These are phyloP conservation scores for Drosophila mojavensis DNA, from an alignment of 1,140 invertebrate species.

Conservation along the genomic window DNA sequence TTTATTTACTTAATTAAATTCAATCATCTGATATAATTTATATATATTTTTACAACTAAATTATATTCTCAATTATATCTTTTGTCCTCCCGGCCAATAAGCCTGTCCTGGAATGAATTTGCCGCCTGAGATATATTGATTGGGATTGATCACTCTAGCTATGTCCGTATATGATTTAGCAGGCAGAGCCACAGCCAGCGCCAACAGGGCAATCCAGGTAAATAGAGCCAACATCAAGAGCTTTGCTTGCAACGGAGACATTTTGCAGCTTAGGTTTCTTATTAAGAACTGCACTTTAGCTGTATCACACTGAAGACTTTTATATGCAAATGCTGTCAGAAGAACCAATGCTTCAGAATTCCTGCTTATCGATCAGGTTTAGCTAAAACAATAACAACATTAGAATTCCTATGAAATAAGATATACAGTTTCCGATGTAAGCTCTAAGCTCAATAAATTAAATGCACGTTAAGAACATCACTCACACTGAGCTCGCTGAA, in stretches of 20 bases:
- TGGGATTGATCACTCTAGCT: conserved; percentile 69
- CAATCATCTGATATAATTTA: no score
- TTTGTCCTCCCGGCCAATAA: no score
- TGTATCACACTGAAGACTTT: conserved; percentile 24
- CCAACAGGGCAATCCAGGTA: conserved; percentile 35
- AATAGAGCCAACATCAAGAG: conserved; percentile 32
- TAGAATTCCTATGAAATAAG: not conserved
- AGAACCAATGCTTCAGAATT: conserved; percentile 11
- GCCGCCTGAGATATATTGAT: conserved; percentile 60
- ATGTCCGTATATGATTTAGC: conserved; percentile 55
- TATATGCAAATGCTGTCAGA: conserved; percentile 22
- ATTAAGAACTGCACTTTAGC: conserved; percentile 48
- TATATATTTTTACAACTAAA: no score
- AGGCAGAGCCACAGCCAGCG: conserved; percentile 9
- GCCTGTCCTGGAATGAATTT: not conserved
- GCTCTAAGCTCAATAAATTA: not conserved
- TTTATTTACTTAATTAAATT: no score
- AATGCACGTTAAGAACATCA: not conserved
- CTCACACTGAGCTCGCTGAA: no score
- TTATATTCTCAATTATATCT: no score
- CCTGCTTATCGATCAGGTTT: conserved; percentile 68
- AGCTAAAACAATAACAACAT: conserved; percentile 16
- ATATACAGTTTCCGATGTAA: not conserved
- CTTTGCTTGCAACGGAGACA: conserved; percentile 39
- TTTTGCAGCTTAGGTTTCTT: conserved; percentile 34